These are phyloP conservation scores for Carettochelys insculpta DNA, from an alignment of 2,113 vertebrate genomes.

Conservation along the genomic window DNA sequence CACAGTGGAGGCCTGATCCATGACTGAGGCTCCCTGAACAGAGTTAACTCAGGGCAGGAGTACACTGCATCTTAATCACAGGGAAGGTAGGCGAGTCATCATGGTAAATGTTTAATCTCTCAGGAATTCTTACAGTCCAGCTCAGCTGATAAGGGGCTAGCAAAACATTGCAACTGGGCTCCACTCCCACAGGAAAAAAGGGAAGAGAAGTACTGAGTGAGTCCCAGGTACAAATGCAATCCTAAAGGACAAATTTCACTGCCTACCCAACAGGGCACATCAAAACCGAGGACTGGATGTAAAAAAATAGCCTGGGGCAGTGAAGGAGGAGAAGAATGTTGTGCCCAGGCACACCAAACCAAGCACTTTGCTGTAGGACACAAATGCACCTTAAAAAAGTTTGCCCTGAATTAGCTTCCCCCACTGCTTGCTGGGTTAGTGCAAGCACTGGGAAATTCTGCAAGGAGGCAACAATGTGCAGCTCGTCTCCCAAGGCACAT, in stretches of 20 bases:
- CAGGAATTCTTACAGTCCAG: constrained; percentile 10
- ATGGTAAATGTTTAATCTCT: not conserved
- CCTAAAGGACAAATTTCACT: not conserved
- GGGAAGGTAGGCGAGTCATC: not conserved
- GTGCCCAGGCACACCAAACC: fast-evolving
- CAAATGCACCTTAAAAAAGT: not conserved
- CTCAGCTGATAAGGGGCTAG: not conserved
- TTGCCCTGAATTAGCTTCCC: fast-evolving
- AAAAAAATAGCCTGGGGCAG: too few relatives aligned
- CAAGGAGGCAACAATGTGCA: not conserved
- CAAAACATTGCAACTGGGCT: not conserved
- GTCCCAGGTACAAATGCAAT: not conserved
- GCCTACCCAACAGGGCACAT: fast-evolving
- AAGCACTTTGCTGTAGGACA: fast-evolving
- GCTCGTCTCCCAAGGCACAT: not conserved
- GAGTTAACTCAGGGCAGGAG: not conserved
- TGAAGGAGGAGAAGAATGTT: not conserved
- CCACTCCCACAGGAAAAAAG: not conserved
- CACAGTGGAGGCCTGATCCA: not conserved
- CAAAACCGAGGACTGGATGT: not conserved
- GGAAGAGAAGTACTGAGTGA: not conserved
- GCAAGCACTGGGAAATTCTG: not conserved
- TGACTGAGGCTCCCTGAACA: not conserved
- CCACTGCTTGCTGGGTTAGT: not conserved
- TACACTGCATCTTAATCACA: not conserved